These are phyloP conservation scores for Sibirionetta formosa DNA, from an alignment of 2,797 vertebrate genomes.

Conservation along the genomic window DNA sequence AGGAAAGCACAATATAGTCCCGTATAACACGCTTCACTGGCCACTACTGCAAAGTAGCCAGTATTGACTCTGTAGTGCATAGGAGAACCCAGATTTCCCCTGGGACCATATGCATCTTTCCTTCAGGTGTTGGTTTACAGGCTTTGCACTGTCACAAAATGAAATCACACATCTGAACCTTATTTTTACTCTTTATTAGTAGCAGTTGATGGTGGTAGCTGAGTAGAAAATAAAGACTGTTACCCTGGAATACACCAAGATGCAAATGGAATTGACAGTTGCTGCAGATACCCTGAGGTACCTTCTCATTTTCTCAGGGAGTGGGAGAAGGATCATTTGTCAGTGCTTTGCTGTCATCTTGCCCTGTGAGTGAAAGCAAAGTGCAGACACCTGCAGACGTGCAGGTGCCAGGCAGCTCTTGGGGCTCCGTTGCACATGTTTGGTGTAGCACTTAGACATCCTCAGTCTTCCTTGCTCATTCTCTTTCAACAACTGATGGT, in stretches of 20 bases:
- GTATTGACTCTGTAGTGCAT: neutral
- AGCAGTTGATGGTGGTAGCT: neutral
- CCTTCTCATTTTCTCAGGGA: neutral
- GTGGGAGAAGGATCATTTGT: neutral
- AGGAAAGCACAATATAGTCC: neutral
- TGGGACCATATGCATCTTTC: fast-evolving
- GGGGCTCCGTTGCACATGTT: neutral
- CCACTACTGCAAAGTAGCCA: fast-evolving
- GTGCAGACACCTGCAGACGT: neutral
- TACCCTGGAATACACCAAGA: neutral
- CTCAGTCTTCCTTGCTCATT: neutral
- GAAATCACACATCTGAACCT: neutral
- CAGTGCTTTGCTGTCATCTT: neutral
- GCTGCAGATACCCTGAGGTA: neutral
- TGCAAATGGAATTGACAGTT: neutral
- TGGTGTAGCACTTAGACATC: neutral
- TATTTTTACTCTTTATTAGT: conserved; percentile 24
- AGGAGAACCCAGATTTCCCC: neutral
- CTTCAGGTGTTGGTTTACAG: neutral
- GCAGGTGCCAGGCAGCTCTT: neutral
- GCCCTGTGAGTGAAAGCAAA: neutral
- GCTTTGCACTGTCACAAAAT: neutral
- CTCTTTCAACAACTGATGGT: neutral
- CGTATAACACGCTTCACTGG: neutral
- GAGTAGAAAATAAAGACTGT: neutral